Conservation (phyloP, 23 tunicate species). For the Phallusia fumigata region DNA sequence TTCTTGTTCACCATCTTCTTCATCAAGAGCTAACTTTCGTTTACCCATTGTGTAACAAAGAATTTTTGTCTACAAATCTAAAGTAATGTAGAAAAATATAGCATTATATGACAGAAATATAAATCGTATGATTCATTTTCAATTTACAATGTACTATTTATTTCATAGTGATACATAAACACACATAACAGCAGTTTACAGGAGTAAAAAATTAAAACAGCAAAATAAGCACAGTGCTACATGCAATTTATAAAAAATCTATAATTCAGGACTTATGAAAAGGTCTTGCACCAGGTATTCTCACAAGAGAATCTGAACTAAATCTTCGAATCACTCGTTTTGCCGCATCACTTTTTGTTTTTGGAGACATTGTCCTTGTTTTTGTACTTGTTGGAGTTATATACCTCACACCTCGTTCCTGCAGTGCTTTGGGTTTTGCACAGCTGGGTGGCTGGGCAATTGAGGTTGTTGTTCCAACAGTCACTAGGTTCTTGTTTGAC, state of each 20-base stretch:
- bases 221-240: not conserved
- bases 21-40: conserved; percentile 9
- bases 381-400: not conserved
- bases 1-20: conserved; percentile 22
- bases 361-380: not conserved
- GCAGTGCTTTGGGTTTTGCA: not conserved
- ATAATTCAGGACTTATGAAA: conserved; percentile 18
- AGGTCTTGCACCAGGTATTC: conserved; percentile 33
- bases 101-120: not conserved
- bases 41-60: not conserved
- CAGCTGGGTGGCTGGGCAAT: not conserved
- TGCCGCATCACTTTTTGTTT: not conserved
- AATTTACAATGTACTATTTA: not conserved
- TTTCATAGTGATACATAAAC: not conserved
- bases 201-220: not conserved
- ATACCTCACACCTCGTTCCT: not conserved
- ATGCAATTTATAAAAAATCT: not conserved
- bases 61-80: not conserved
- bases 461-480: conserved; percentile 20
- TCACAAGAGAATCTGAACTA: conserved; percentile 10
- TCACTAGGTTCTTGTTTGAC: conserved; percentile 9
- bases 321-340: not conserved
- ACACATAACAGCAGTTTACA: not conserved
- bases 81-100: not conserved
- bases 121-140: not conserved